Base-by-base conservation (phyloP, 2,888 invertebrate species). In the Himalopsyche japonica region DNA sequence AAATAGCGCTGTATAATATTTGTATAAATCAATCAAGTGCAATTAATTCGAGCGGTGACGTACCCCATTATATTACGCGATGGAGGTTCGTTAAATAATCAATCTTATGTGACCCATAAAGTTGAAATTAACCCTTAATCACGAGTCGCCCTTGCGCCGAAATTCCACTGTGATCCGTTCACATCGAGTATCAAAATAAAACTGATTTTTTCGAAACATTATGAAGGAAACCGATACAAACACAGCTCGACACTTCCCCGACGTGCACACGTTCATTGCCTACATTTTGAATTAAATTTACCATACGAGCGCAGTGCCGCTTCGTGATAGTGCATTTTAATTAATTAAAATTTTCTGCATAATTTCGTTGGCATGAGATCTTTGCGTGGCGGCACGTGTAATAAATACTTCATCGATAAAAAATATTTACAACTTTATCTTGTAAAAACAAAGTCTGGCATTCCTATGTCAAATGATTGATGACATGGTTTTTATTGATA, bases 21-120 rank as follows among this genome's bases (percentile, higher is more conserved):
- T 12, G 12, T 48, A 15, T 48, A n/a, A 0, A 30, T 70, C 0
- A 30, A 70, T 30, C 3, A 15, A 70, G 1, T 4, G 10, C 7
- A 10, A 30, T 27, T 30, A 27, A 15, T 12, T 27, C 5, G 5
- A 15, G 1, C 5, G 0, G 30, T 10, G 1, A 30, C 70, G 27
- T 70, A 70, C 70, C 70, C 70, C 70, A 70, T 70, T 15, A 15
- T 43, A 43, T 43, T 43, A 10, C 12, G 70, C 37, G 37, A 32
- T n/a, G 80, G 49, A 64, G 80, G 57, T 49, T 37, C 80, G 80
- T 84, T 86, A 86, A 81, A 82, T 86, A 85, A 76, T 85, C 85
- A 85, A 83, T 37, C 70, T 86, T 86, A 85, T 86, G 86, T 86
- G 79, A 83, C 84, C 85, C 86, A 86, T 84, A 86, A 86, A 83